phyloP scores from a whole-genome alignment of 2,797 vertebrate species.

The Phataginus tetradactyla region DNA sequence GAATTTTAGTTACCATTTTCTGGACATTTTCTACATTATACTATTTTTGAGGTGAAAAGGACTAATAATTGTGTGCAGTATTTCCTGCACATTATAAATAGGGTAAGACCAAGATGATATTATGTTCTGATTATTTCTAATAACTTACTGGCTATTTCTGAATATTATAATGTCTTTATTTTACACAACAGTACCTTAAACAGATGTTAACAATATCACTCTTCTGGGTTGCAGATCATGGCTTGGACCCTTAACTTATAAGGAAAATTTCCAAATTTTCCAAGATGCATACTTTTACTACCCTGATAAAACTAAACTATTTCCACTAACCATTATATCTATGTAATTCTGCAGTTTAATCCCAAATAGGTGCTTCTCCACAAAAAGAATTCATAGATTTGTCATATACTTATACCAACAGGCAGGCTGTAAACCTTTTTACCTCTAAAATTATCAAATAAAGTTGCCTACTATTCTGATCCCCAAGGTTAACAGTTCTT shows the following conservation, averaged over 20 bases:
- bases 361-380: background rate
- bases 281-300: background rate
- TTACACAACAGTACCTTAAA: background rate
- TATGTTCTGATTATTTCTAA: background rate
- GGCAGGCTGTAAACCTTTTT: background rate
- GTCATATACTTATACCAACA: background rate
- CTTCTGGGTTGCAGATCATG: background rate
- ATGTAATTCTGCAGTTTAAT: constrained; percentile 1
- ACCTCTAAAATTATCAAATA: background rate
- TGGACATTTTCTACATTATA: background rate
- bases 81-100: background rate
- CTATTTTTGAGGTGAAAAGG: background rate
- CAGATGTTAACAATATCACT: background rate
- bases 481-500: background rate
- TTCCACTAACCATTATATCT: background rate
- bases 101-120: background rate
- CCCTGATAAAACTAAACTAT: background rate
- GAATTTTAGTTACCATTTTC: background rate
- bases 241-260: background rate
- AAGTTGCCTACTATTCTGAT: background rate
- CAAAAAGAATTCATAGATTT: background rate
- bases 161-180: background rate
- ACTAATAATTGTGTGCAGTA: background rate
- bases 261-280: background rate
- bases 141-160: background rate